These are phyloP conservation scores for Platorchestia sp. DNA, from an alignment of 1,140 invertebrate genomes.

Conservation along the genomic window DNA sequence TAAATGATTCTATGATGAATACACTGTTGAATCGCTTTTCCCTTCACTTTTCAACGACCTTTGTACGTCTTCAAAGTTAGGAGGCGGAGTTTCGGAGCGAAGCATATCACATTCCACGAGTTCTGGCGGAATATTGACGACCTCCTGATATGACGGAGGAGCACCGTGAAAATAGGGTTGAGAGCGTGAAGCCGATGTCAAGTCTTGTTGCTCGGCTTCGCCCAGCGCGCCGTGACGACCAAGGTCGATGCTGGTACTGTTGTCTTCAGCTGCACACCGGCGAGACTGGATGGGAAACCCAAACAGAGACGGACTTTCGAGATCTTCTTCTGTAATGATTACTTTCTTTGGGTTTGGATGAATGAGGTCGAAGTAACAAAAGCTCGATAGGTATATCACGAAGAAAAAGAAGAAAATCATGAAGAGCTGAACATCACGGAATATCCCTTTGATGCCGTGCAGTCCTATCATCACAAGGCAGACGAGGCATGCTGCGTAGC, in stretches of 20 bases:
- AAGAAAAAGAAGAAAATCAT: constrained; percentile 27
- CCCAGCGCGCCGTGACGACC: not conserved
- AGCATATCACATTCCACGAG: not conserved
- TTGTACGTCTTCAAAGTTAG: not conserved
- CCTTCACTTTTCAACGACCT: not conserved
- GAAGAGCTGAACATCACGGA: constrained; percentile 21
- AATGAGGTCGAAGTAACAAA: constrained; percentile 1
- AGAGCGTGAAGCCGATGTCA: not conserved
- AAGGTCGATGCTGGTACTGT: not conserved
- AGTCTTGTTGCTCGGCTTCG: not conserved
- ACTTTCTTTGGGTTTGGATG: constrained; percentile 28
- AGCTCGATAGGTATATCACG: not conserved
- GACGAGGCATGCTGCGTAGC: not conserved
- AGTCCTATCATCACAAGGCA: constrained; percentile 28
- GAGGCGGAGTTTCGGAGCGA: constrained; percentile 23
- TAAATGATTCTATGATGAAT: not conserved
- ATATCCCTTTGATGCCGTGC: constrained; percentile 7
- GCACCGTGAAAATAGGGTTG: not conserved
- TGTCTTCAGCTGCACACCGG: not conserved
- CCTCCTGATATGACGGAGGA: constrained; percentile 17
- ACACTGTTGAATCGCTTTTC: not conserved
- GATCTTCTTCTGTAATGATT: constrained; percentile 32
- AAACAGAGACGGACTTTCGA: constrained; percentile 3
- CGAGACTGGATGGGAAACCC: not conserved
- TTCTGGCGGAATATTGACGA: not conserved